Conservation (phyloP, 2,888 invertebrate genomes). For the Agrotis clavis region DNA sequence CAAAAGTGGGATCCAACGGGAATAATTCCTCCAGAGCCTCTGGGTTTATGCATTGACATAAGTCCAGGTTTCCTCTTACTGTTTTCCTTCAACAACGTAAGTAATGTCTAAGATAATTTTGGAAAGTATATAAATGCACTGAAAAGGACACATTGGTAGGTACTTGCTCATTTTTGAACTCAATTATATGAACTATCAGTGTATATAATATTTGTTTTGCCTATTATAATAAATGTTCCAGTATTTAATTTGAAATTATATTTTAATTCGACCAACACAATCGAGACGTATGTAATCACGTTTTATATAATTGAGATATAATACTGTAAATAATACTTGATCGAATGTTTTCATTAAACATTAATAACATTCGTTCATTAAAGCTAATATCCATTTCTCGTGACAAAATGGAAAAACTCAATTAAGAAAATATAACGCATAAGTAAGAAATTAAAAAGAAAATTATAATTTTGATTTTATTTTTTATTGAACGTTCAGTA, state of each 20-base stretch:
- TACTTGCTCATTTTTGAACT: too few relatives aligned
- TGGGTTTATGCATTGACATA: too few relatives aligned
- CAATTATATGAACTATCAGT: too few relatives aligned
- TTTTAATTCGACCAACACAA: slow-evolving; percentile 36
- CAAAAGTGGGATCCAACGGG: too few relatives aligned
- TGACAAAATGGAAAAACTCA: slow-evolving; percentile 42
- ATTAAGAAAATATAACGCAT: slow-evolving; percentile 29
- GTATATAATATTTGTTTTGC: too few relatives aligned
- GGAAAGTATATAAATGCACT: too few relatives aligned
- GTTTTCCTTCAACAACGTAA: too few relatives aligned
- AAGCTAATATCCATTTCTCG: slow-evolving; percentile 47
- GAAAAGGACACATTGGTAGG: too few relatives aligned
- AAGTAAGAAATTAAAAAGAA: slow-evolving; percentile 14
- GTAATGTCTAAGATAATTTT: too few relatives aligned
- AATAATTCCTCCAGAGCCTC: too few relatives aligned
- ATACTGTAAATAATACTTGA: slow-evolving; percentile 59
- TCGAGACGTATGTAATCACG: slow-evolving; percentile 49
- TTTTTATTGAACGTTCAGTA: slow-evolving; percentile 1
- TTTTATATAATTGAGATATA: slow-evolving; percentile 49
- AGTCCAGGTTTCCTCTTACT: too few relatives aligned
- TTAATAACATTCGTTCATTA: slow-evolving; percentile 53
- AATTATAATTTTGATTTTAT: neutral
- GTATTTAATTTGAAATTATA: slow-evolving; percentile 19
- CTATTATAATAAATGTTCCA: neutral
- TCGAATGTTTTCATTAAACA: slow-evolving; percentile 60